Evolutionary conservation across 2,888 invertebrate genomes (phyloP), one percentile per base, ranked within the genome.

Genomic region (Trisateles emortualis): DNA sequence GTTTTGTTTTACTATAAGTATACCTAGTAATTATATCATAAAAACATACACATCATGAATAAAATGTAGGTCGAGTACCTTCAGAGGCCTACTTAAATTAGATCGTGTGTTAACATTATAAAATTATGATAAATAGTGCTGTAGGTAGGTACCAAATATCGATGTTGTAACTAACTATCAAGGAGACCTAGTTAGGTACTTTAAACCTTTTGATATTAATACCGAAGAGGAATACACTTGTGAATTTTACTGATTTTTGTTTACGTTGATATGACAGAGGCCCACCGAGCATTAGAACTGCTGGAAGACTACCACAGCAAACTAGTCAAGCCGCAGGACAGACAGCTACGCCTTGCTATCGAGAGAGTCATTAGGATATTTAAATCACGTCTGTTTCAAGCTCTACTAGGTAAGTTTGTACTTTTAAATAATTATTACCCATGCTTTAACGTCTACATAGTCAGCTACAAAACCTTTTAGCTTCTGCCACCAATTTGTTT

Each of bases 331-430:
- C 97, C 99, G 49, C 98, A 98, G 86, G 99, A 99, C 92, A 96
- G 98, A 82, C 98, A 99, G 84, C 95, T 99, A 73, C 95, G 98
- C 73, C 95, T 97, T 76, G 99, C 99, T 72, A 99, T 99, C 87
- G 99, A 99, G 92, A 95, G 99, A 76, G 98, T 99, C 84, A 99
- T 99, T 89, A 95, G 98, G 80, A 98, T 99, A 92, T 99, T 99
- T 94, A 99, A 99, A 93, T 99, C 98, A 77, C 95, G 98, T 62
- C 96, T 99, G 64, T 99, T 99, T 93, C 99, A 99, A 93, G 99
- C 99, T 68, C 94, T 99, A 73, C 94, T 99, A 92, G 99, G 99
- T 99, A 93, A 74, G 89, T 76, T 29, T 42, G 9, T 17, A 51
- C 4, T 6, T 17, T 17, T 9, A n/a, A n/a, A n/a, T n/a, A n/a